Evolutionary conservation across 2,797 vertebrate species (phyloP).

Genomic region (Esox lucius): DNA sequence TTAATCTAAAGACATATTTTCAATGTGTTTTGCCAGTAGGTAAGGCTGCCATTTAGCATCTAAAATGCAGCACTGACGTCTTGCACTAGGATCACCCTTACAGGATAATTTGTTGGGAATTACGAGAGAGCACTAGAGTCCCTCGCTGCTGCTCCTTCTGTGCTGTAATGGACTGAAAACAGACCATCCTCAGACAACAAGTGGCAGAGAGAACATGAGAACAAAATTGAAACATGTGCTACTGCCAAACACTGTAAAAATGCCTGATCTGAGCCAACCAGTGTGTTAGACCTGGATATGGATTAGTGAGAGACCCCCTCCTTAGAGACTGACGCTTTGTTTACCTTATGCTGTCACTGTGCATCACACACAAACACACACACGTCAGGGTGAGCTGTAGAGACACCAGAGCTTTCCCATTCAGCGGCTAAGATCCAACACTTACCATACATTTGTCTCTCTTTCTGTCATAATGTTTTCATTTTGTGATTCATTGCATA

Average conservation of each 20-base stretch:
- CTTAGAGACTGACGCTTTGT: constrained; percentile 33
- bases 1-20: too few relatives aligned
- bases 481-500: too few relatives aligned
- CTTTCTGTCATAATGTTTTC: too few relatives aligned
- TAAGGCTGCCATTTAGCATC: too few relatives aligned
- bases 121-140: constrained; percentile 28
- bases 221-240: background rate
- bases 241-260: constrained; percentile 33
- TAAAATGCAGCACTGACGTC: background rate
- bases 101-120: constrained; percentile 24
- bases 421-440: too few relatives aligned
- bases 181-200: constrained; percentile 42
- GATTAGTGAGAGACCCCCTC: constrained; percentile 28
- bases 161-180: constrained; percentile 58
- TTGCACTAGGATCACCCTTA: background rate
- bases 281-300: constrained; percentile 34
- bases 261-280: constrained; percentile 27
- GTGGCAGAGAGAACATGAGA: constrained; percentile 13
- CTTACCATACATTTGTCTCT: too few relatives aligned
- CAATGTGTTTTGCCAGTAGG: too few relatives aligned
- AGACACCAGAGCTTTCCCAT: background rate
- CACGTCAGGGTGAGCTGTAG: background rate
- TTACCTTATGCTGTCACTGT: constrained; percentile 32
- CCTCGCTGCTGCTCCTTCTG: constrained; percentile 31
- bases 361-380: constrained; percentile 16